Evolutionary conservation across 2,888 invertebrate species (phyloP).

Genomic region (Leptinotarsa rubiginosa): DNA sequence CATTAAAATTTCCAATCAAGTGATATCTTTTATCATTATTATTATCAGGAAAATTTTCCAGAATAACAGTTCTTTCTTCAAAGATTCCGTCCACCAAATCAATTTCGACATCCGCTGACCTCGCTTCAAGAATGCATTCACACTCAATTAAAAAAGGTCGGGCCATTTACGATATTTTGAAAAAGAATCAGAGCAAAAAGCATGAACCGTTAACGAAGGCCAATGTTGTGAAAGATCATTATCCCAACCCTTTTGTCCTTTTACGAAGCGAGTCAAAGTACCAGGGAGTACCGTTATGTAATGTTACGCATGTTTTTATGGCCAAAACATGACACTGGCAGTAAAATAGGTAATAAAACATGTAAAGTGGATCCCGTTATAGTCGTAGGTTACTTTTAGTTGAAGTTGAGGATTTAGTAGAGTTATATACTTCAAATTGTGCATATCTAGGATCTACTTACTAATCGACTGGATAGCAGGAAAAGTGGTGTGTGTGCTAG

Average conservation of each 20-base stretch:
- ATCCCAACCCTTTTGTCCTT: conserved; percentile 54
- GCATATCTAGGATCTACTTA: conserved; percentile 29
- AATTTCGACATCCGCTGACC: not conserved
- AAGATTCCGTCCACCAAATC: not conserved
- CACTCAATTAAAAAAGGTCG: conserved; percentile 5
- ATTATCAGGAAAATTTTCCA: not conserved
- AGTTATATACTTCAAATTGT: conserved; percentile 46
- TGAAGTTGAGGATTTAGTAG: conserved; percentile 50
- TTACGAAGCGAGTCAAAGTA: conserved; percentile 43
- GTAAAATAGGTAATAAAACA: conserved; percentile 63
- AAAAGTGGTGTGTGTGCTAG: not conserved
- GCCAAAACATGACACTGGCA: conserved; percentile 63
- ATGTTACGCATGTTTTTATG: conserved; percentile 64
- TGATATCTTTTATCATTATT: too few relatives aligned
- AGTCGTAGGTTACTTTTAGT: conserved; percentile 52
- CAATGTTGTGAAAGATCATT: conserved; percentile 57
- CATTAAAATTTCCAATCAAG: too few relatives aligned
- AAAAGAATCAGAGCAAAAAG: conserved; percentile 55
- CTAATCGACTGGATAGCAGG: not conserved
- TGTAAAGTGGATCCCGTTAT: conserved; percentile 61
- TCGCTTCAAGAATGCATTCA: not conserved
- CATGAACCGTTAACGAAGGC: conserved; percentile 51
- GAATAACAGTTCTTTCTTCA: not conserved
- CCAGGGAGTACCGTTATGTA: conserved; percentile 59
- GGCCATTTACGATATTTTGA: conserved; percentile 44